phyloP scores from a whole-genome alignment of 2,113 vertebrate genomes.

The Odontophorus gujanensis region DNA sequence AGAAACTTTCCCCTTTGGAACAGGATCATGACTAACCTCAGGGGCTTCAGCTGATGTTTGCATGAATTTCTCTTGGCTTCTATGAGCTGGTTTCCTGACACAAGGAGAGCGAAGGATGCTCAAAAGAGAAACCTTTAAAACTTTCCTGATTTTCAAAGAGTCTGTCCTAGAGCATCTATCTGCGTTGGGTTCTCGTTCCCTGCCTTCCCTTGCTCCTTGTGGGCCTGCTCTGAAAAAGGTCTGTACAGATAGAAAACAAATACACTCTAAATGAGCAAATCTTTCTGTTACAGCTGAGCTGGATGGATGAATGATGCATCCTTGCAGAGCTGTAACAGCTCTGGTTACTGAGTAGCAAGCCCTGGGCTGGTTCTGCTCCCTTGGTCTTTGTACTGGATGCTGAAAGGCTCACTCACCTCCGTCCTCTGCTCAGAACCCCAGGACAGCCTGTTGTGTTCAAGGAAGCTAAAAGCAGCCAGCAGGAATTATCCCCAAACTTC shows the following conservation, averaged over 20 bases:
- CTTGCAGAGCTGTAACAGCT: background rate
- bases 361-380: background rate
- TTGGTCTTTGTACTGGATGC: background rate
- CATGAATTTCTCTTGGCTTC: background rate
- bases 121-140: background rate
- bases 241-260: background rate
- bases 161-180: background rate
- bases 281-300: background rate
- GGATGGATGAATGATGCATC: background rate
- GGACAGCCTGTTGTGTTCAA: background rate
- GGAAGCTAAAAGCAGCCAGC: background rate
- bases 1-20: background rate
- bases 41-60: background rate
- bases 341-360: slow-evolving; percentile 10
- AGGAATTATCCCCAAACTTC: background rate
- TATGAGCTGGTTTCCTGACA: background rate
- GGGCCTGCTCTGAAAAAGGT: background rate
- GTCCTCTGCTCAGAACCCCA: background rate
- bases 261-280: background rate
- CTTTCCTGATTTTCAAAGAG: background rate
- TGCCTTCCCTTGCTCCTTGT: background rate
- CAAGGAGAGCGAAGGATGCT: background rate
- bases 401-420: background rate
- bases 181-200: slow-evolving; percentile 7
- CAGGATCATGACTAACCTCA: background rate